Percentiles rank a stretch among this genome's conserved stretches.
Conservation (phyloP, 2,888 invertebrate genomes). For the Lochmaea capreae region DNA sequence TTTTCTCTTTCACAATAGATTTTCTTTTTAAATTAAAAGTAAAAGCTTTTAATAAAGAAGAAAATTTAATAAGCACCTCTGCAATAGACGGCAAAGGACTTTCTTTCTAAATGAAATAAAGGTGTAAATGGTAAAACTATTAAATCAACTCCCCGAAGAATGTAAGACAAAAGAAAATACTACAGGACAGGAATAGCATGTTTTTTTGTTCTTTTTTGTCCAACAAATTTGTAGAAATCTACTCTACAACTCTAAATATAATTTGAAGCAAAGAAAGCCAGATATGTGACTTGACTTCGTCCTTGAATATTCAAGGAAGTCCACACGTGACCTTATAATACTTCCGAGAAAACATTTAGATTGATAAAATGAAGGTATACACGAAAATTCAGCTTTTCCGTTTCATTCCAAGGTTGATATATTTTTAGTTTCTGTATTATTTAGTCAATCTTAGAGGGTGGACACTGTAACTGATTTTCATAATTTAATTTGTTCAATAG, state of each 20-base stretch:
- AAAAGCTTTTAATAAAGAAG: constrained; percentile 62
- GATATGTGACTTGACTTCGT: too few relatives aligned
- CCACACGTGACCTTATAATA: too few relatives aligned
- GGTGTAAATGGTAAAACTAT: constrained; percentile 63
- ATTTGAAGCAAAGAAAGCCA: too few relatives aligned
- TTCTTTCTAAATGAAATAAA: constrained; percentile 61
- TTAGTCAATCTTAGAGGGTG: too few relatives aligned
- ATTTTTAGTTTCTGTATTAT: too few relatives aligned
- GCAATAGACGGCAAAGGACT: constrained; percentile 60
- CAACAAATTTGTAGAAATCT: too few relatives aligned
- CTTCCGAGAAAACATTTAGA: too few relatives aligned
- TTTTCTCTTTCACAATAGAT: constrained; percentile 53
- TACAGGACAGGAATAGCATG: neutral
- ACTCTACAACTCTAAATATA: too few relatives aligned
- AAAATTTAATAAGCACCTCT: constrained; percentile 64
- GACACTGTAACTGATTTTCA: too few relatives aligned
- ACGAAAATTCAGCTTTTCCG: neutral
- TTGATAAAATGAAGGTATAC: neutral
- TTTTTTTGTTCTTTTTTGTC: neutral
- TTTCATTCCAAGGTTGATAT: too few relatives aligned
- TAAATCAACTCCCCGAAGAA: constrained; percentile 49
- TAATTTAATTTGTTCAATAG: too few relatives aligned
- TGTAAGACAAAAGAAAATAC: constrained; percentile 19
- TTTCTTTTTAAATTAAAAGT: constrained; percentile 50
- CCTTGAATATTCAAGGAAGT: too few relatives aligned